Conservation (phyloP, 2,888 invertebrate species). For the Myopa testacea region DNA sequence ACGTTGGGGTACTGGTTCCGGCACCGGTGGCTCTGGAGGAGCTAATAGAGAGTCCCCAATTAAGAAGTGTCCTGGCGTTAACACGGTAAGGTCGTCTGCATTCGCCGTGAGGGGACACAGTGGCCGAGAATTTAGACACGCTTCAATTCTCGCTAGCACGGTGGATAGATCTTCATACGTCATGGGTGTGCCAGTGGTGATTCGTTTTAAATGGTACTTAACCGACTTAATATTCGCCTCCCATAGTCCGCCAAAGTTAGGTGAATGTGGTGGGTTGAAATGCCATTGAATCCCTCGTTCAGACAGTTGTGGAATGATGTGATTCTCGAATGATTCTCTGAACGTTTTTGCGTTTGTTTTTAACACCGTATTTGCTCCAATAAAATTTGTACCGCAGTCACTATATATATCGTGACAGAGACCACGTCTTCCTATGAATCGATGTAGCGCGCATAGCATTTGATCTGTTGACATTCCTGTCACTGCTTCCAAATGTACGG, state of each 20-base stretch:
- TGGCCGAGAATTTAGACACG: neutral
- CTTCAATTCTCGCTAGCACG: too few relatives aligned
- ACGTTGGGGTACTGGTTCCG: neutral
- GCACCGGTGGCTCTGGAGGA: too few relatives aligned
- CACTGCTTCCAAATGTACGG: conserved; percentile 41
- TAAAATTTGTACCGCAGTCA: conserved; percentile 29
- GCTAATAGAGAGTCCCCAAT: neutral
- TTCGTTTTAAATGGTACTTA: neutral
- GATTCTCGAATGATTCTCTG: neutral
- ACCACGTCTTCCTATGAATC: conserved; percentile 40
- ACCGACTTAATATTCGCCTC: neutral
- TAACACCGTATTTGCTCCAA: conserved; percentile 14
- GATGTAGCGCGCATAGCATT: neutral
- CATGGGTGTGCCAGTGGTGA: neutral
- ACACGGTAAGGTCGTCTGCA: neutral
- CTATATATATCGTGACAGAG: neutral
- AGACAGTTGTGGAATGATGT: neutral
- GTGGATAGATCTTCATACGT: too few relatives aligned
- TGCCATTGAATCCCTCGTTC: neutral
- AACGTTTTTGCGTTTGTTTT: neutral
- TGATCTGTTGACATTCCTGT: conserved; percentile 36
- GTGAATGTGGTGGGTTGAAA: neutral
- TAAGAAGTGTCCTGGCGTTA: neutral
- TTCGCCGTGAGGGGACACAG: neutral
- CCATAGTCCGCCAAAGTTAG: neutral